Evolutionary conservation across 2,888 invertebrate species (phyloP).

Genomic region (Eueremaeus valkanovi): DNA sequence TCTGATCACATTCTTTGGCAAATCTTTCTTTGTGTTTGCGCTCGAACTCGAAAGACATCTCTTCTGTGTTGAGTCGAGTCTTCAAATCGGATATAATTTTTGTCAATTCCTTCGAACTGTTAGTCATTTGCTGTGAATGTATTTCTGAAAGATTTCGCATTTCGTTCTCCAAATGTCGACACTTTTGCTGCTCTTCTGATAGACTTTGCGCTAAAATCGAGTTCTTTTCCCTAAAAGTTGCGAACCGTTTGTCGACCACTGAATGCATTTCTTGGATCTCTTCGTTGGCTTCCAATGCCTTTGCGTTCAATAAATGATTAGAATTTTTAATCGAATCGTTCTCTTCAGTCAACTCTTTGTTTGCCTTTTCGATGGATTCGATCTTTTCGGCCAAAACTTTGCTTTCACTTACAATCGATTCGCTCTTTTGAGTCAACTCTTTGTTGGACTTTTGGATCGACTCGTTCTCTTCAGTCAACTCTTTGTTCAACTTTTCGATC

Average conservation of each 20-base stretch:
- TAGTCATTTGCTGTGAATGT: not conserved
- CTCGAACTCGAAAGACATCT: conserved; percentile 36
- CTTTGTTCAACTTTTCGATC: not conserved
- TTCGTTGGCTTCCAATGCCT: not conserved
- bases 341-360: not conserved
- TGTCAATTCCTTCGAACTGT: not conserved
- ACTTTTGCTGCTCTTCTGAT: not conserved
- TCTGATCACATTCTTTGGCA: conserved; percentile 8
- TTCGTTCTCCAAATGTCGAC: not conserved
- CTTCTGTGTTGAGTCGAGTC: conserved; percentile 14
- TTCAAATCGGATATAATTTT: not conserved
- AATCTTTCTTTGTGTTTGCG: conserved; percentile 37
- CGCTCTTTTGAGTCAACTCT: not conserved
- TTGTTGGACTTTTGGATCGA: too few species aligned
- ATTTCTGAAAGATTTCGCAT: not conserved
- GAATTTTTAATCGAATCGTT: too few species aligned
- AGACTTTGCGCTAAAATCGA: not conserved
- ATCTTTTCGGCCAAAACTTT: not conserved
- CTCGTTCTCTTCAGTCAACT: not conserved
- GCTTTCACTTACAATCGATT: not conserved
- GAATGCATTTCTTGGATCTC: not conserved
- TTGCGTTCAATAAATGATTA: too few species aligned
- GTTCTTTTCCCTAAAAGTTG: not conserved
- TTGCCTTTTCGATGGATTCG: not conserved
- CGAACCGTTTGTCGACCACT: not conserved